Base-by-base conservation (phyloP, 2,797 vertebrate genomes). In the Tarsius wallacei region DNA sequence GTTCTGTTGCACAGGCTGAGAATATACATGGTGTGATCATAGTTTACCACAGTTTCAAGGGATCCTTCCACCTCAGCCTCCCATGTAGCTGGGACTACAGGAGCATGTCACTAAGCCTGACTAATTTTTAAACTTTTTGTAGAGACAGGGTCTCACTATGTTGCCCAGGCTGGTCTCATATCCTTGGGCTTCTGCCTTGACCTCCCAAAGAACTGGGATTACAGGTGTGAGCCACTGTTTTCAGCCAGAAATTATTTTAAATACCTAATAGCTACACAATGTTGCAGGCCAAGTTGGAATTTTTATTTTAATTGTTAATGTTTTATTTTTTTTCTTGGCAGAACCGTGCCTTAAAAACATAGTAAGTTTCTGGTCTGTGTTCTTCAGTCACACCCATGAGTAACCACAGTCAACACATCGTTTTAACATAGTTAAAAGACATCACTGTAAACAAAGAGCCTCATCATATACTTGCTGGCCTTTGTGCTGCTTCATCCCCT, bases 391-490 rank as follows among this genome's bases (percentile, higher is more conserved):
- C 88, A 95, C 82, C 22, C 33, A 51, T 9, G 49, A 94, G 42
- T n/a, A 81, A 71, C 61, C 51, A 80, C 8, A 73, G 47, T 89
- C 57, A 87, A 86, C 28, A 24, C 77, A 36, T n/a, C 68, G 6
- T 24, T 88, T 66, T 76, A 53, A 33, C 26, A 10, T 21, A 64
- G 53, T 59, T 93, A 59, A 83, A 73, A 74, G 16, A 47, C 21
- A 33, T 24, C 47, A 22, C 61, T 93, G 94, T 87, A 57, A 80
- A 91, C 49, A 77, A 68, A 55, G 68, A 87, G 68, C 55, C 26
- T 81, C 24, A 68, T 92, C 42, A 49, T 97, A 57, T 87, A 24
- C 73, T 93, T 97, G 64, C 73, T 80, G 66, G 19, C 21, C 33
- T 96, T 92, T 90, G 16, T 91, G 28, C 17, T 5, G 12, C 47